Evolutionary conservation across 2,888 invertebrate genomes (phyloP).

Genomic region (Coleophora flavipennella): DNA sequence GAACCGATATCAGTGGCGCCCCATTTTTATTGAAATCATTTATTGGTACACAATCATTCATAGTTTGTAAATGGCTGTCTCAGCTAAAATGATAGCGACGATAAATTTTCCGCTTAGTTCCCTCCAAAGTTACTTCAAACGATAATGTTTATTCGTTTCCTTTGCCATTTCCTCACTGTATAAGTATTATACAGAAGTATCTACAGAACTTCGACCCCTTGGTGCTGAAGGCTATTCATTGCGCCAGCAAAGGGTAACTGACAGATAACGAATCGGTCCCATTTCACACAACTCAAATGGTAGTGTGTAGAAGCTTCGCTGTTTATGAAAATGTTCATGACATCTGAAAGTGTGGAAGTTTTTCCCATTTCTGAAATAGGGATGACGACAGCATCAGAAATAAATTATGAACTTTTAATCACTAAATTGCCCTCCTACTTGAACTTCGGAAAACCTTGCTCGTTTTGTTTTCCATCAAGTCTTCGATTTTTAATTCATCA

Average conservation of each 20-base stretch:
- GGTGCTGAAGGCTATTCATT: slow-evolving; percentile 19
- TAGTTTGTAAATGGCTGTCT: neutral
- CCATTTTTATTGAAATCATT: too few relatives aligned
- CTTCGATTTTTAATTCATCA: too few relatives aligned
- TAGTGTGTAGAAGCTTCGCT: neutral
- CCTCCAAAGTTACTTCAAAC: slow-evolving; percentile 23
- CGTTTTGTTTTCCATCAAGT: too few relatives aligned
- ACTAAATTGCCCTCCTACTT: too few relatives aligned
- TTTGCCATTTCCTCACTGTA: slow-evolving; percentile 5
- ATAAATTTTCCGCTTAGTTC: slow-evolving; percentile 24
- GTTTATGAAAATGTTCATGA: slow-evolving; percentile 2
- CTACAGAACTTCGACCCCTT: slow-evolving; percentile 16
- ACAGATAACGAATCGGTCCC: slow-evolving; percentile 22
- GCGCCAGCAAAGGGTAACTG: slow-evolving; percentile 20
- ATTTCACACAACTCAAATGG: slow-evolving; percentile 16
- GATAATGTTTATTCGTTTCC: slow-evolving; percentile 27
- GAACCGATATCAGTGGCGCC: too few relatives aligned
- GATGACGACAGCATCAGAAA: too few relatives aligned
- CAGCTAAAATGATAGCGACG: slow-evolving; percentile 7
- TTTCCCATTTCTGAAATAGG: too few relatives aligned
- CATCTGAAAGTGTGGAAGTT: neutral
- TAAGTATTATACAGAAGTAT: slow-evolving; percentile 5
- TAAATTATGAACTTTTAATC: too few relatives aligned
- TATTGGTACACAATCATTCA: too few relatives aligned
- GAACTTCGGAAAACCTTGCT: too few relatives aligned